Conservation (phyloP, 2,888 invertebrate species). For the Brachylomia viminalis region DNA sequence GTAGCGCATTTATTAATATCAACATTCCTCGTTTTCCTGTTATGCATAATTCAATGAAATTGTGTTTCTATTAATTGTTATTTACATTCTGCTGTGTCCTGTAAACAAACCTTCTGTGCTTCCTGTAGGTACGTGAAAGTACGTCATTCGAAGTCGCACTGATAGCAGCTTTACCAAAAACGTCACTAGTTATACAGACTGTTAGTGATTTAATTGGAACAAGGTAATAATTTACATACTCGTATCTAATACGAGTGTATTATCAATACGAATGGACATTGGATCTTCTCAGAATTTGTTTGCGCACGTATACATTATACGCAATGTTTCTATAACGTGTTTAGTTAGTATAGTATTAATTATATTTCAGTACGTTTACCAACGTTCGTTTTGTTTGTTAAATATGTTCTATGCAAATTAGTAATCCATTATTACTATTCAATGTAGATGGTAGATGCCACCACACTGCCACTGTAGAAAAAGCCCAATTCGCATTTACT, state of each 20-base stretch:
- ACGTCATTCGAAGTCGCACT: conserved; percentile 59
- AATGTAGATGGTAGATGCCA: background rate
- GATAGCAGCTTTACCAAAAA: conserved; percentile 71
- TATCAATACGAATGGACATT: conserved; percentile 72
- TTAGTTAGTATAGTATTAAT: conserved; percentile 40
- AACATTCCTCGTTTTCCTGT: conserved; percentile 68
- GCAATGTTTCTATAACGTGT: conserved; percentile 51
- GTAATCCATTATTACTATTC: background rate
- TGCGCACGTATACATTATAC: conserved; percentile 54
- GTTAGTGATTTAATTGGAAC: conserved; percentile 77
- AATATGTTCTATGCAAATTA: conserved; percentile 25
- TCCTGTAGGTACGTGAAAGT: conserved; percentile 32
- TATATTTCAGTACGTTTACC: conserved; percentile 47
- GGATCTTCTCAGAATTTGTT: conserved; percentile 72
- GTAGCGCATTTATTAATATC: conserved; percentile 63
- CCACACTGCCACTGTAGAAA: background rate
- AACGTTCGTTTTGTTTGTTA: conserved; percentile 17
- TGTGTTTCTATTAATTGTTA: conserved; percentile 49
- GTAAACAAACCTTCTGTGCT: conserved; percentile 30
- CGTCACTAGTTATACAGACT: conserved; percentile 71
- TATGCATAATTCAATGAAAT: conserved; percentile 60
- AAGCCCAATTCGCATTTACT: background rate
- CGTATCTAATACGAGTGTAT: conserved; percentile 72
- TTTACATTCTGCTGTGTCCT: conserved; percentile 47
- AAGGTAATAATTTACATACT: conserved; percentile 81